phyloP scores from a whole-genome alignment of 2,888 invertebrate species.

The Nemotelus pantherinus region DNA sequence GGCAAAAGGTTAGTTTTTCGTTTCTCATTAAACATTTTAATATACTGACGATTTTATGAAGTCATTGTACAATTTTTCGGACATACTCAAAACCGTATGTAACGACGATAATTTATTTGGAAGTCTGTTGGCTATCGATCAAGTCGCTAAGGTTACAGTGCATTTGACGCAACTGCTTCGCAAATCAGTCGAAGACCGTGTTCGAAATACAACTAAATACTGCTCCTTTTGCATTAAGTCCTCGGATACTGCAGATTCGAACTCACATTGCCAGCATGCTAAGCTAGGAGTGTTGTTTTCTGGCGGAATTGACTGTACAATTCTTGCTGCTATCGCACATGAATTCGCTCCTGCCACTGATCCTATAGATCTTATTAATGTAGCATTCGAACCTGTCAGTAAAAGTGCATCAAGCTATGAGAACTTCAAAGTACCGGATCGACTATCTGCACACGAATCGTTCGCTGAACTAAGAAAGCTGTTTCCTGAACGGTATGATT shows the following conservation, averaged over 20 bases:
- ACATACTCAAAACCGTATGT: constrained; percentile 45
- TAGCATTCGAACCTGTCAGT: constrained; percentile 80
- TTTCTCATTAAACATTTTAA: not conserved
- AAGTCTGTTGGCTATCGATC: constrained; percentile 62
- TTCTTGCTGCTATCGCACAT: constrained; percentile 83
- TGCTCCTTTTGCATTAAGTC: constrained; percentile 70
- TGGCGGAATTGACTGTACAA: constrained; percentile 95
- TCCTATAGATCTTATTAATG: constrained; percentile 91
- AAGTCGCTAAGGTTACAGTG: constrained; percentile 64
- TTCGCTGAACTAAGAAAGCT: constrained; percentile 73
- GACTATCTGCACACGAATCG: constrained; percentile 80
- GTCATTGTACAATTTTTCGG: constrained; percentile 54
- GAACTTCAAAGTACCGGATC: constrained; percentile 81
- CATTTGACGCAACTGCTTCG: constrained; percentile 68
- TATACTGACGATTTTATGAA: constrained; percentile 46
- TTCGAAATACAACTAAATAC: constrained; percentile 70
- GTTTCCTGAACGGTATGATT: constrained; percentile 70
- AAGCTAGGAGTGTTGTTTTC: constrained; percentile 89
- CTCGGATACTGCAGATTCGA: not conserved
- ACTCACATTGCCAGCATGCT: constrained; percentile 68
- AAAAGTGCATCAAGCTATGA: constrained; percentile 52
- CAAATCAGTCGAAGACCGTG: constrained; percentile 70
- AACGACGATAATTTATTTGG: constrained; percentile 58
- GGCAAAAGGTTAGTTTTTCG: constrained; percentile 17
- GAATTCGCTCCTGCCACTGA: constrained; percentile 72